Evolutionary conservation across 2,888 invertebrate genomes (phyloP).

Genomic region (Agriopis marginaria): DNA sequence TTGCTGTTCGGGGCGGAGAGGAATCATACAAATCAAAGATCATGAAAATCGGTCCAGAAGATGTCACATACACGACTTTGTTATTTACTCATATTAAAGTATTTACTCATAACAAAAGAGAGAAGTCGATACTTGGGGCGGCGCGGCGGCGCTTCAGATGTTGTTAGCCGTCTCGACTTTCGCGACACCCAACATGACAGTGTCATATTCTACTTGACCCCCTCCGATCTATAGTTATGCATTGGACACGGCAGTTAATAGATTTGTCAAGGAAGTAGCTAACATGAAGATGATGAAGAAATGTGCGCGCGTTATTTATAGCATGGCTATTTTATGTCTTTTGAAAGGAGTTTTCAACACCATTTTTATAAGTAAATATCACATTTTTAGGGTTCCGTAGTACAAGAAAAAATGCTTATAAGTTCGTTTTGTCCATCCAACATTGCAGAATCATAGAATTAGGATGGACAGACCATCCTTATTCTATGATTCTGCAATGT

Average conservation of each 20-base stretch:
- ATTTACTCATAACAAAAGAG: background rate
- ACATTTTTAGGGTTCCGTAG: background rate
- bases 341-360: background rate
- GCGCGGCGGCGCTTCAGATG: slow-evolving; percentile 59
- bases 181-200: slow-evolving; percentile 56
- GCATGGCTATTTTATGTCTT: background rate
- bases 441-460: no score
- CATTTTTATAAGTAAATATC: background rate
- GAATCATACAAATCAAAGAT: no score
- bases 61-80: no score
- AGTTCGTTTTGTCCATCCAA: no score
- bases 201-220: slow-evolving; percentile 44
- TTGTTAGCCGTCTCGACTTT: slow-evolving; percentile 50
- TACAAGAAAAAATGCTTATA: no score
- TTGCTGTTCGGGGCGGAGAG: no score
- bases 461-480: no score
- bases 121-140: background rate
- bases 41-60: no score
- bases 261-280: slow-evolving; percentile 35
- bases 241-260: slow-evolving; percentile 41
- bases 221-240: slow-evolving; percentile 31
- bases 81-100: background rate
- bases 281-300: slow-evolving; percentile 21
- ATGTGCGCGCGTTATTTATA: slow-evolving; percentile 22
- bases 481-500: no score